Base-by-base conservation (phyloP, 2,888 invertebrate genomes). In the Iphiclides podalirius region DNA sequence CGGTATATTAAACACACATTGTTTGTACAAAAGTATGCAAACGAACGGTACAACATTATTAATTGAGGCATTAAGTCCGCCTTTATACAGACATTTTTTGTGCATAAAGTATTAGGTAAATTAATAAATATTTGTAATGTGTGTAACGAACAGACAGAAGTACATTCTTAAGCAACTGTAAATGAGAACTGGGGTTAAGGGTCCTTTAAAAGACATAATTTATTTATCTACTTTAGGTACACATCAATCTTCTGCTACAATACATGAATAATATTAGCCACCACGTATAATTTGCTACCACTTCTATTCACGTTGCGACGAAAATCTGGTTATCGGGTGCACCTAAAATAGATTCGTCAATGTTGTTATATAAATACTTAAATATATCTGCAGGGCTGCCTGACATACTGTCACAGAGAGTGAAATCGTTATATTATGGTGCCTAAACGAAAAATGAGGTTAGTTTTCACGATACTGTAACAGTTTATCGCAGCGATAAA, bases 401-500 rank as follows among this genome's bases (percentile, higher is more conserved):
- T 20, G 14, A 16, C 17, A 28, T 72, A 74, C 59, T 83, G 79
- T 77, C 80, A 68, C 42, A 61, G 58, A 67, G 64, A 63, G 65
- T 61, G 64, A 67, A 67, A 35, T 39, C 17, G 28, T 50, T 12
- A 31, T 6, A 11, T n/a, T n/a, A n/a, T n/a, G 12, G 35, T 47
- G 63, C 63, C 62, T 62, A 57, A 65, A 57, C 52, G 49, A 47
- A 54, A 73, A 86, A 77, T 63, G 82, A 75, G 86, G 85, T 83
- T 84, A 82, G 67, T 71, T 77, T 73, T 58, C 53, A 58, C 47
- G 60, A 53, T 53, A 48, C 48, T 53, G 34, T 44, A 58, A 52
- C 52, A 57, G 69, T 72, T 63, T 84, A 84, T 80, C 79, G 59
- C 46, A 36, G 62, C 59, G 81, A 81, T 80, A 81, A 70, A 72